A percentile compares a stretch with the other conserved stretches of the same genome.
Conservation (phyloP, 2,888 invertebrate genomes). For the Hedya salicella region DNA sequence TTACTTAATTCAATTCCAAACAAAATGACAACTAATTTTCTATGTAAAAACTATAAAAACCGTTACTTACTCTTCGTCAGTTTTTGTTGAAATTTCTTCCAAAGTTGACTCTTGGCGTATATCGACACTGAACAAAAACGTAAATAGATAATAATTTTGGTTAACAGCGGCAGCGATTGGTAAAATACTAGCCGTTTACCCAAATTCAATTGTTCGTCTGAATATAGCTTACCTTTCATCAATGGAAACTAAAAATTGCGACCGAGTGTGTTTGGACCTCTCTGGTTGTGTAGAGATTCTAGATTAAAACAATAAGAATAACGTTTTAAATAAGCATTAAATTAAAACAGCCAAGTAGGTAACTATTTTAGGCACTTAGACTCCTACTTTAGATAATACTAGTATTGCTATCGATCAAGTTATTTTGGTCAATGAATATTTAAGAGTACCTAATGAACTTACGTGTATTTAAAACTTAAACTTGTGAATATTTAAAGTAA, state of each 20-base stretch:
- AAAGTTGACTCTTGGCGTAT: constrained; percentile 49
- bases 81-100: constrained; percentile 48
- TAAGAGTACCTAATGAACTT: too few relatives aligned
- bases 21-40: too few relatives aligned
- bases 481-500: too few relatives aligned
- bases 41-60: background rate
- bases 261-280: constrained; percentile 45
- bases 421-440: too few relatives aligned
- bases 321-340: constrained; percentile 30
- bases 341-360: too few relatives aligned
- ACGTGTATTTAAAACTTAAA: too few relatives aligned
- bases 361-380: too few relatives aligned
- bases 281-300: constrained; percentile 46
- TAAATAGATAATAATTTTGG: constrained; percentile 23
- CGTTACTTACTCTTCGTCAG: constrained; percentile 60
- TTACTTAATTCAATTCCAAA: too few relatives aligned
- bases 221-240: constrained; percentile 49
- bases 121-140: constrained; percentile 53
- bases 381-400: too few relatives aligned
- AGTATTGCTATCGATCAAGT: too few relatives aligned
- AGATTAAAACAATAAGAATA: constrained; percentile 43
- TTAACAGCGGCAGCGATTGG: background rate
- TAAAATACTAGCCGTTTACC: background rate
- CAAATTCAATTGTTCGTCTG: background rate
- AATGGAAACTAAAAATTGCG: constrained; percentile 49